Base-by-base conservation (phyloP, 2,113 vertebrate genomes). In the Paradoxurus hermaphroditus region DNA sequence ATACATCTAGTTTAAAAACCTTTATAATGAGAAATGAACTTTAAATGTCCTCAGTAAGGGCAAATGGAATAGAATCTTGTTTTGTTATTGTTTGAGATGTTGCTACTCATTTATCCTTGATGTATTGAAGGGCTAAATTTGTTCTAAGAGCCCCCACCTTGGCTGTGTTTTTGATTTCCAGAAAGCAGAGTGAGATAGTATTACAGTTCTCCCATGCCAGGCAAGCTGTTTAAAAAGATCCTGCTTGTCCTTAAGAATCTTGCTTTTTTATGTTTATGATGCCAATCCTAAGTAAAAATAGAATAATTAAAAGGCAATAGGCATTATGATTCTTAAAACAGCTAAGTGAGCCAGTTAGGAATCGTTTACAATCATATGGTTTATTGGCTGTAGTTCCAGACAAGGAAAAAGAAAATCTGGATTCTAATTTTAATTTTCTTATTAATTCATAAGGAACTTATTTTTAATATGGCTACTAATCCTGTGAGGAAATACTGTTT, bases 91-190 rank as follows among this genome's bases (percentile, higher is more conserved):
- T 77, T 90, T 91, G 36, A 1, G 63, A 4, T 65, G n/a, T 81
- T 93, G 25, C 46, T 92, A 7, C 49, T 67, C 25, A 44, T 79
- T 93, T 44, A 70, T 91, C 68, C 63, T 77, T 18, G 72, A 63
- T 63, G 5, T 77, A 49, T 85, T 86, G 14, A 95, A 84, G 70
- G 21, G 44, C 70, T 96, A 65, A 78, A 77, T 90, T 72, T 92
- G 16, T 7, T 90, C 41, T 77, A 6, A 21, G 63, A 86, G 25
- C 23, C 73, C 73, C 8, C 70, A 82, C 10, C 46, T 65, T 95
- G 63, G 63, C 53, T 86, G 27, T 0, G 29, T 91, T 94, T 95
- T 95, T 96, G 68, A 96, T 86, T 86, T 91, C 31, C 41, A 87
- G 73, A 97, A 90, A 87, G 25, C 51, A 75, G 39, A 75, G 51